phyloP scores from a whole-genome alignment of 2,888 invertebrate species.

The Altica lythri region DNA sequence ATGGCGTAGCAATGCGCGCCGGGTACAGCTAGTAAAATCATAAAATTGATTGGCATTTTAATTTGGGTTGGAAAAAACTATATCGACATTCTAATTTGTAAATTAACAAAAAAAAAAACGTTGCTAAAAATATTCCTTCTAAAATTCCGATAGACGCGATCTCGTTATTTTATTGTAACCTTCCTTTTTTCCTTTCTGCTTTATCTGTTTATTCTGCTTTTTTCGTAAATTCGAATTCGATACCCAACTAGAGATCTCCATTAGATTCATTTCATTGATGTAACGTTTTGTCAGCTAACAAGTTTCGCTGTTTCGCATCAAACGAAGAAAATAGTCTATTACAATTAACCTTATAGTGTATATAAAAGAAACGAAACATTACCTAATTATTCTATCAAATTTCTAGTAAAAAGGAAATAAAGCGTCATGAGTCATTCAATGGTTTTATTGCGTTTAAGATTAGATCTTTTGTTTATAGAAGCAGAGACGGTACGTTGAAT shows the following conservation, averaged over 20 bases:
- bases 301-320: background rate
- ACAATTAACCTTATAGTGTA: constrained; percentile 7
- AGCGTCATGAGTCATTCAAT: constrained; percentile 26
- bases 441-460: no score
- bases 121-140: no score
- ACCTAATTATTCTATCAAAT: constrained; percentile 28
- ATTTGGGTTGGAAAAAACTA: no score
- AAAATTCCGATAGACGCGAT: no score
- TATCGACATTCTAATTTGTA: no score
- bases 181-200: background rate
- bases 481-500: no score
- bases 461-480: no score
- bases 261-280: background rate
- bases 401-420: constrained; percentile 29
- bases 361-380: constrained; percentile 17
- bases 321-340: constrained; percentile 7
- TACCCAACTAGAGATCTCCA: background rate
- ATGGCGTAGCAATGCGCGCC: no score
- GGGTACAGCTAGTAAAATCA: no score
- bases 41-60: no score
- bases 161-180: background rate
- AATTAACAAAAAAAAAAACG: no score
- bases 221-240: constrained; percentile 11
- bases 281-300: background rate
- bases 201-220: background rate